These are phyloP conservation scores for Zelostemma sp. DNA, from an alignment of 1,140 invertebrate species.

Conservation along the genomic window DNA sequence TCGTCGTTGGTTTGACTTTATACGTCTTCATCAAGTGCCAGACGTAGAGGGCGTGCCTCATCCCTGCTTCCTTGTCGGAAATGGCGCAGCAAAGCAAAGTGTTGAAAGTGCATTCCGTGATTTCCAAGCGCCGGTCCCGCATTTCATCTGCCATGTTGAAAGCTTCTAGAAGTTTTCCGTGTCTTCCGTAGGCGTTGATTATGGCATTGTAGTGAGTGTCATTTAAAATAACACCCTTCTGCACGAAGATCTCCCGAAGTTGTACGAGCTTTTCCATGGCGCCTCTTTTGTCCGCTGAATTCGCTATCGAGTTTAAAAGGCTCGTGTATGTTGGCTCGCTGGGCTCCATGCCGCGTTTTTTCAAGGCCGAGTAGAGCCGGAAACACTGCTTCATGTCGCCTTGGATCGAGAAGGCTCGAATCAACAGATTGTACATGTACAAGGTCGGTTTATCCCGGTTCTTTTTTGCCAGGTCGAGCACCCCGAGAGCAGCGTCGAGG, in stretches of 20 bases:
- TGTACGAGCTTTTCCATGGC: constrained; percentile 70
- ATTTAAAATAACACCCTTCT: constrained; percentile 79
- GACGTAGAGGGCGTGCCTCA: constrained; percentile 83
- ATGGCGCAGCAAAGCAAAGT: constrained; percentile 88
- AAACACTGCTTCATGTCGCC: constrained; percentile 90
- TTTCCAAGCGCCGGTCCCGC: constrained; percentile 74
- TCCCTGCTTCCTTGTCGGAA: constrained; percentile 81
- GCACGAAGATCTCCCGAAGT: constrained; percentile 76
- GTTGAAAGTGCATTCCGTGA: constrained; percentile 80
- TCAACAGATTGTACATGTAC: constrained; percentile 85
- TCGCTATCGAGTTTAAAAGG: constrained; percentile 89
- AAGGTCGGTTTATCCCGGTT: constrained; percentile 82
- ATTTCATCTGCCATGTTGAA: constrained; percentile 90
- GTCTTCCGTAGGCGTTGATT: constrained; percentile 91
- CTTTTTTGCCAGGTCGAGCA: constrained; percentile 83
- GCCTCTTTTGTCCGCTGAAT: constrained; percentile 78
- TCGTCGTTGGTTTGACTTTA: constrained; percentile 77
- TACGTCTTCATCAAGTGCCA: constrained; percentile 84
- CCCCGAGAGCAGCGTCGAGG: constrained; percentile 79
- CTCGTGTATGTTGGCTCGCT: constrained; percentile 83
- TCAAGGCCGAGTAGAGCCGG: constrained; percentile 85
- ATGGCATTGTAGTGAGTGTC: constrained; percentile 86
- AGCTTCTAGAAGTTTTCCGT: constrained; percentile 81
- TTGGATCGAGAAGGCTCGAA: constrained; percentile 81
- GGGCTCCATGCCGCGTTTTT: constrained; percentile 77